These are phyloP conservation scores for Diplosoma virens DNA, from an alignment of 23 tunicate species.

Conservation along the genomic window DNA sequence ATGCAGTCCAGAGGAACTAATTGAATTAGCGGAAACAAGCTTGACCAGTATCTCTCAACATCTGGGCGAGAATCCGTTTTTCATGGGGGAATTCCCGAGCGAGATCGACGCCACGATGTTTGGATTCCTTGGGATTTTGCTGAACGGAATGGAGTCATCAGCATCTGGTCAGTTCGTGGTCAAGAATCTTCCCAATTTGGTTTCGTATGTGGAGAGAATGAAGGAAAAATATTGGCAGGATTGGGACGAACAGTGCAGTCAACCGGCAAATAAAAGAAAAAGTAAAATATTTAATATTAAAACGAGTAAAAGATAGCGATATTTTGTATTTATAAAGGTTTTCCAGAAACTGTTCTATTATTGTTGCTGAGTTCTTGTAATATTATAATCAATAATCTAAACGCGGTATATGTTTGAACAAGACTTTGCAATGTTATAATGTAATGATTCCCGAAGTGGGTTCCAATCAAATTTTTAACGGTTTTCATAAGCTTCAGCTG, in stretches of 20 bases:
- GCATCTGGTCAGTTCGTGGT: constrained; percentile 9
- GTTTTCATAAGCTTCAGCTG: too few relatives aligned
- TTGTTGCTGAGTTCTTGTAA: too few relatives aligned
- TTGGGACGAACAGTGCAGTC: constrained; percentile 40
- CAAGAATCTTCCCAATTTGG: constrained; percentile 26
- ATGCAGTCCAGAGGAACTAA: constrained; percentile 11
- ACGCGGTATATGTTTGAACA: too few relatives aligned
- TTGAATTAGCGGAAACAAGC: constrained; percentile 27
- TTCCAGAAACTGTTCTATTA: too few relatives aligned
- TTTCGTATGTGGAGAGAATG: constrained; percentile 40
- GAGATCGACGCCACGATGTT: constrained; percentile 61
- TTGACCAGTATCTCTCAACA: constrained; percentile 31
- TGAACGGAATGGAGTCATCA: constrained; percentile 4
- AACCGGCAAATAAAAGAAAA: too few relatives aligned
- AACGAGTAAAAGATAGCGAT: too few relatives aligned
- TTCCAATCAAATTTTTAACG: too few relatives aligned
- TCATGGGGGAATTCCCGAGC: constrained; percentile 42
- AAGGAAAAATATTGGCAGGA: constrained; percentile 46
- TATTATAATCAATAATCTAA: too few relatives aligned
- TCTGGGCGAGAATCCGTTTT: constrained; percentile 51
- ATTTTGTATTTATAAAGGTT: too few relatives aligned
- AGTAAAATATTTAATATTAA: too few relatives aligned
- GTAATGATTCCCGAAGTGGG: too few relatives aligned
- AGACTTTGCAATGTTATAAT: too few relatives aligned
- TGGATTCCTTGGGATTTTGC: constrained; percentile 28